Conservation (phyloP, 1,140 invertebrate genomes). For the Saccostrea cuccullata region DNA sequence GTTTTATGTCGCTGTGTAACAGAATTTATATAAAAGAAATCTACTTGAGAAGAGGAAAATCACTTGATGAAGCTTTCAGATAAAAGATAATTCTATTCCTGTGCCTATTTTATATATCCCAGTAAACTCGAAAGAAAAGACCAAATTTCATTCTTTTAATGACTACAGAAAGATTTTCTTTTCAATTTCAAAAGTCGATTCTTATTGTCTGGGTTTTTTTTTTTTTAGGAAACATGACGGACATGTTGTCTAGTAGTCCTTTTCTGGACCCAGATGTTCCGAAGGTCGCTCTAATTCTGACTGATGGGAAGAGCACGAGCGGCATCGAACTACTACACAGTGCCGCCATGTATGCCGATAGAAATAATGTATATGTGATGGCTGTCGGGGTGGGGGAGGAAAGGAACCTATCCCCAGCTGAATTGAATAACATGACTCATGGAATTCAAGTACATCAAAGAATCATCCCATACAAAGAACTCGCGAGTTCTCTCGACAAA, state of each 20-base stretch:
- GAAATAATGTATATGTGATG: conserved; percentile 32
- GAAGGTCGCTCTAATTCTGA: conserved; percentile 13
- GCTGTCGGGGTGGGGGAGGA: neutral
- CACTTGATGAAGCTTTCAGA: no score
- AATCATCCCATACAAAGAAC: neutral
- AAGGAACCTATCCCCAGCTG: neutral
- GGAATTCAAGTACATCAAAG: conserved; percentile 16
- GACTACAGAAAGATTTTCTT: no score
- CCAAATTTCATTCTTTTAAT: no score
- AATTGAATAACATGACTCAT: conserved; percentile 27
- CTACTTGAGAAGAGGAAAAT: no score
- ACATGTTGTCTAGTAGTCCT: neutral
- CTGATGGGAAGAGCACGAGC: conserved; percentile 37
- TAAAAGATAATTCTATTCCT: no score
- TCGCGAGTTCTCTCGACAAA: neutral
- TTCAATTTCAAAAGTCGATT: no score
- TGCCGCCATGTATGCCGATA: conserved; percentile 16
- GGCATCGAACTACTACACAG: neutral
- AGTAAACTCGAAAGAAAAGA: no score
- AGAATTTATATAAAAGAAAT: no score
- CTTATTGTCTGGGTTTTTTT: neutral
- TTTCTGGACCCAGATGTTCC: neutral
- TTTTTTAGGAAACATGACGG: conserved; percentile 29
- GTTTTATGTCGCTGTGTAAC: no score
- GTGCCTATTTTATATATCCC: no score